These are phyloP conservation scores for Noctua pronuba DNA, from an alignment of 2,888 invertebrate genomes.

Conservation along the genomic window DNA sequence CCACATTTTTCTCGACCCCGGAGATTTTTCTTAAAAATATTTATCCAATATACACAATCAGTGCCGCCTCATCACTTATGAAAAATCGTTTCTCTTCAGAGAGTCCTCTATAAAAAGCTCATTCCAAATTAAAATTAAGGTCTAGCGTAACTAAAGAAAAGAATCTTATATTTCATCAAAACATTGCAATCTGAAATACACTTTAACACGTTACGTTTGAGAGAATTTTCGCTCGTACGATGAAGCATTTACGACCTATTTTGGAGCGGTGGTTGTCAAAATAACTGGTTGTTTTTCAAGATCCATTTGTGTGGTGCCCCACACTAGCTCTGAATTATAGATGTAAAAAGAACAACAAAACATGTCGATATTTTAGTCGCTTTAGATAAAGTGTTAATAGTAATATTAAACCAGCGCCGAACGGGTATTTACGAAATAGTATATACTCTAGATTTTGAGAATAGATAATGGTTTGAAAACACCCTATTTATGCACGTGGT, in stretches of 20 bases:
- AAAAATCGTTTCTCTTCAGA: conserved; percentile 88
- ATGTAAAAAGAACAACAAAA: conserved; percentile 86
- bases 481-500: neutral
- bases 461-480: conserved; percentile 1
- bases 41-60: conserved; percentile 88
- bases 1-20: conserved; percentile 80
- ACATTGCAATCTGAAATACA: conserved; percentile 66
- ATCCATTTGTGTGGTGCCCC: conserved; percentile 85
- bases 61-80: conserved; percentile 90
- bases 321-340: conserved; percentile 84
- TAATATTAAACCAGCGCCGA: conserved; percentile 70
- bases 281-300: conserved; percentile 89
- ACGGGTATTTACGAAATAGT: conserved; percentile 61
- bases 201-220: conserved; percentile 67
- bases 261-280: conserved; percentile 81
- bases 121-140: conserved; percentile 90
- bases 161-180: conserved; percentile 75
- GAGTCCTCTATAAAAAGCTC: conserved; percentile 89
- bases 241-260: conserved; percentile 77
- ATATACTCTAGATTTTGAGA: neutral
- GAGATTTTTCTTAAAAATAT: conserved; percentile 87
- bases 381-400: conserved; percentile 84
- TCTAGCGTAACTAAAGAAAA: conserved; percentile 85
- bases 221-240: conserved; percentile 68
- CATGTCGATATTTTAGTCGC: conserved; percentile 83